Evolutionary conservation across 2,888 invertebrate species (phyloP), one percentile per base, ranked within the genome.

Genomic region (Drymonia ruficornis): DNA sequence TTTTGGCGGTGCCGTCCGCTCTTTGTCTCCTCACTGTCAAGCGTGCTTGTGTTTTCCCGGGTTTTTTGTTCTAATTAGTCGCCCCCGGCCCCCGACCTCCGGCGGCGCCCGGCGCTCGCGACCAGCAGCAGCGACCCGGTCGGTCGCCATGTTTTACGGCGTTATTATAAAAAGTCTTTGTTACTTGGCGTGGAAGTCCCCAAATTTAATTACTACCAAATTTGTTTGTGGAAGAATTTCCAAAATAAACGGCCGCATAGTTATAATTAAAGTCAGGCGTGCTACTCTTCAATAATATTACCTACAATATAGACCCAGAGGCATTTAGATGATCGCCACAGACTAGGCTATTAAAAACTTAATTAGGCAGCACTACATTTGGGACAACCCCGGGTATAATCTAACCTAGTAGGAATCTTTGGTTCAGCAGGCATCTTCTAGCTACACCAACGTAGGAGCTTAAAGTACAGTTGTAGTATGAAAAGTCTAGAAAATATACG

Each of bases 21-120:
- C 91, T 91, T 91, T 91, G 91, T 91, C 88, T 91, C 88, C 88
- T 90, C 88, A 84, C 87, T 90, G 90, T 91, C 89, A 90, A 91
- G 91, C 87, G 79, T 89, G 86, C 91, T 91, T 88, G 83, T 90
- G 88, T 90, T 88, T 89, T 89, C 89, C 89, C 91, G 90, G 90
- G 88, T 89, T 91, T 91, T 91, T 91, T 91, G 91, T 91, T 91
- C 88, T 91, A 91, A 91, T 91, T 91, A 91, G 91, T 89, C 90
- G 81, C 80, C 83, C 89, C 84, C 81, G 76, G 80, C 82, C 80
- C 84, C 86, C 87, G 82, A 85, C 80, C 79, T 81, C 79, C 72
- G 72, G 75, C 63, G 71, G 67, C 59, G 69, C 71, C 71, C 63
- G 71, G 67, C 59, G 69, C 71, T 72, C 67, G 65, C 73, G 47